These are phyloP conservation scores for Vimba vimba DNA, from an alignment of 2,113 vertebrate genomes.

Conservation along the genomic window DNA sequence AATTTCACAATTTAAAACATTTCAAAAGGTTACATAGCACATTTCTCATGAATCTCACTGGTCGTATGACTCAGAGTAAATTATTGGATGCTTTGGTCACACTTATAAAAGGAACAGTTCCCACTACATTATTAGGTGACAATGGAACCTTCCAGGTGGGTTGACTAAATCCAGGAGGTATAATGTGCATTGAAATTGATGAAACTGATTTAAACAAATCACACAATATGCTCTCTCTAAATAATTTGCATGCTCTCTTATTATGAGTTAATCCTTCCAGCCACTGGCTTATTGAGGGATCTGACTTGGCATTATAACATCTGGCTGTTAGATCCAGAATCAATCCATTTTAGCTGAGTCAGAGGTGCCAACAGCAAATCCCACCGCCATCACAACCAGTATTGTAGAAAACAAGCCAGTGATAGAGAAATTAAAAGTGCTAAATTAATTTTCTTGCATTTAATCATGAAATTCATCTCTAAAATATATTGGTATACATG, in stretches of 20 bases:
- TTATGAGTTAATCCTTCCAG: constrained; percentile 68
- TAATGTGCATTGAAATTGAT: constrained; percentile 18
- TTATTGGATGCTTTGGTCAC: neutral
- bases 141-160: neutral
- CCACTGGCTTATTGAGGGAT: constrained; percentile 65
- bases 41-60: neutral
- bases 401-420: neutral
- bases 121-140: neutral
- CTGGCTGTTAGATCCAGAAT: constrained; percentile 65
- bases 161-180: neutral
- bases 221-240: constrained; percentile 66
- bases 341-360: constrained; percentile 62
- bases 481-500: neutral
- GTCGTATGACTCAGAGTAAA: neutral
- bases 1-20: neutral
- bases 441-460: neutral
- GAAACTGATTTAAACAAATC: constrained; percentile 59
- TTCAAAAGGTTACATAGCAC: constrained; percentile 4
- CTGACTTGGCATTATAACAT: constrained; percentile 62
- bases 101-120: neutral
- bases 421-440: neutral
- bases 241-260: constrained; percentile 59
- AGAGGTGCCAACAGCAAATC: constrained; percentile 54
- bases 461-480: too few relatives aligned
- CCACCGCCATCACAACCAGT: constrained; percentile 8